Base-by-base conservation (phyloP, 2,888 invertebrate species). In the Eumacrocentrus americanus region DNA sequence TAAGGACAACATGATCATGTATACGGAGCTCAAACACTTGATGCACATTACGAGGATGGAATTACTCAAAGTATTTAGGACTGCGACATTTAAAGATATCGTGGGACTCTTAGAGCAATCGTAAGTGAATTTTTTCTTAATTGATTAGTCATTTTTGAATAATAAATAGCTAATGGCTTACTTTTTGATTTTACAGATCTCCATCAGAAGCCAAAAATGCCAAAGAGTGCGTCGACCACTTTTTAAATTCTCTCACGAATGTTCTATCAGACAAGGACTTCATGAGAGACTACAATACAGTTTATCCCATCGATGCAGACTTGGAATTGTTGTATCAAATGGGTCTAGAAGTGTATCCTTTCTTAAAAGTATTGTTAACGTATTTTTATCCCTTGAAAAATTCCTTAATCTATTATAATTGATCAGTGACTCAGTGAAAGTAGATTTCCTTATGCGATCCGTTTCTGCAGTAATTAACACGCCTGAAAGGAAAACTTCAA, bases 271-370 rank as follows among this genome's bases (percentile, higher is more conserved):
- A 86, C 59, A 83, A 82, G 63, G 77, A 81, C 50, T 88, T 92
- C 70, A 85, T 91, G 40, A 82, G 83, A 9, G 92, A 92, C 81
- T 91, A 90, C 79, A 85, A 89, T 76, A 77, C 82, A 0, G 81
- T 85, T 60, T 89, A 86, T 80, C 88, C 91, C 0, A 82, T 92
- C 7, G 84, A 85, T 50, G 82, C 84, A n/a, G 91, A 92, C 73
- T 73, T 91, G n/a, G 85, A 88, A 40, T 78, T 86, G 69, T 73
- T 91, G 37, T 78, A 83, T 3, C 85, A 87, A 65, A 83, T 86
- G 0, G 89, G 86, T 68, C 85, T 87, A 11, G 86, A 87, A 40
- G 82, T 91, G 89, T 91, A 87, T 87, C 88, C 86, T 86, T 86
- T 82, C 61, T 60, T 51, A 47, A 3, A 42, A 9, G 6, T 48